phyloP scores from a whole-genome alignment of 2,888 invertebrate genomes.

The Acanthopleura granulata region DNA sequence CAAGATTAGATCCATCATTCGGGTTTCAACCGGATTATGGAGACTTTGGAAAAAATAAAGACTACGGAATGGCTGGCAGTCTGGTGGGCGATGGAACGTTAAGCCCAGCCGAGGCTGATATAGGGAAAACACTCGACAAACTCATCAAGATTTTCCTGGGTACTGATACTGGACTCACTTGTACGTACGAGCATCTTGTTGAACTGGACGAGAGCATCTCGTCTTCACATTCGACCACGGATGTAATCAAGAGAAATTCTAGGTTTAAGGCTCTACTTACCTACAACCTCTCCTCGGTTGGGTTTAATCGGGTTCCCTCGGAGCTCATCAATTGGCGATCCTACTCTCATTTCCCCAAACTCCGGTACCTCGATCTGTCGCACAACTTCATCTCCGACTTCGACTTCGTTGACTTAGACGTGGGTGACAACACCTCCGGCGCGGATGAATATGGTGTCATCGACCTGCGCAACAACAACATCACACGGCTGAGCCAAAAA shows the following conservation, averaged over 20 bases:
- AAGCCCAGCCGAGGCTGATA: too few relatives aligned
- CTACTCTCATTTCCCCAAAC: conserved; percentile 24
- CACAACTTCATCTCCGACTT: conserved; percentile 32
- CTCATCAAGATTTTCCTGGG: too few relatives aligned
- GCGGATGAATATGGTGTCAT: conserved; percentile 26
- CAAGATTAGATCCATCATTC: too few relatives aligned
- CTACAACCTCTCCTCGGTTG: not conserved
- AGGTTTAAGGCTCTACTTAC: not conserved
- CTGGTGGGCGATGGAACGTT: too few relatives aligned
- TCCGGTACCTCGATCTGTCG: conserved; percentile 38
- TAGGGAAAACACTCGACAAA: too few relatives aligned
- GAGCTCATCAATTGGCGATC: not conserved
- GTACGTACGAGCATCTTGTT: too few relatives aligned
- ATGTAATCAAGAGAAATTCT: not conserved
- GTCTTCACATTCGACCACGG: too few relatives aligned
- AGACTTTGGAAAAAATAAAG: too few relatives aligned
- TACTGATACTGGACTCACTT: too few relatives aligned
- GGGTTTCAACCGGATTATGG: too few relatives aligned
- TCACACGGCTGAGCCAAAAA: conserved; percentile 34
- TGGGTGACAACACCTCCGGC: conserved; percentile 27
- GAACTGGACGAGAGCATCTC: too few relatives aligned
- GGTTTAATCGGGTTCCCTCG: not conserved
- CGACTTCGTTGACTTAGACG: conserved; percentile 4
- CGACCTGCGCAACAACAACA: conserved; percentile 43
- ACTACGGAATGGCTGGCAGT: too few relatives aligned